These are phyloP conservation scores for Crocidura indochinensis DNA, from an alignment of 2,797 vertebrate genomes.

Conservation along the genomic window DNA sequence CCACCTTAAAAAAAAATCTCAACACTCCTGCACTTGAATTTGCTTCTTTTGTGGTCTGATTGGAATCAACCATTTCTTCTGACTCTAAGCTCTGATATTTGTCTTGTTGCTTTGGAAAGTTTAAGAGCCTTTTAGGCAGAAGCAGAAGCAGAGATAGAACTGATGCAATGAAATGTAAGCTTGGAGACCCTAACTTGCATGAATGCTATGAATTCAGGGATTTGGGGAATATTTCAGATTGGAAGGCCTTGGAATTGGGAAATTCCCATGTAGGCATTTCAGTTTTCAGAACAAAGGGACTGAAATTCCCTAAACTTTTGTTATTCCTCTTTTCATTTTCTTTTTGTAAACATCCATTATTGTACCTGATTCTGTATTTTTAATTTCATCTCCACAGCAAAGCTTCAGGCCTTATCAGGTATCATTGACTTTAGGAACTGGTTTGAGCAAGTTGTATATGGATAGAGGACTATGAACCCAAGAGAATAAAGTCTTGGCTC, in stretches of 20 bases:
- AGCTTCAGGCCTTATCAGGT: not conserved
- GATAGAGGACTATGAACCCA: not conserved
- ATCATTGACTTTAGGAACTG: not conserved
- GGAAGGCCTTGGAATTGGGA: not conserved
- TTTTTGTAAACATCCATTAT: conserved; percentile 12
- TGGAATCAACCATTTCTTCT: not conserved
- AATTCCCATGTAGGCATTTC: conserved; percentile 6
- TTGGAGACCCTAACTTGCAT: not conserved
- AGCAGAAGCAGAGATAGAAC: not conserved
- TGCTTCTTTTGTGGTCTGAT: not conserved
- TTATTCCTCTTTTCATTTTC: conserved; percentile 37
- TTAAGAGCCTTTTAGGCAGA: not conserved
- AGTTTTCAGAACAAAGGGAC: conserved; percentile 27
- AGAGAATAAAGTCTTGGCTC: not conserved
- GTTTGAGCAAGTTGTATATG: not conserved
- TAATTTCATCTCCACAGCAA: conserved; percentile 1
- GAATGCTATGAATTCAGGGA: not conserved
- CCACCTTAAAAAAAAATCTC: not conserved
- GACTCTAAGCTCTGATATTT: not conserved
- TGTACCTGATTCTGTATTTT: conserved; percentile 16
- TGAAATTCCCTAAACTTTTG: conserved; percentile 5
- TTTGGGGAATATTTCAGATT: not conserved
- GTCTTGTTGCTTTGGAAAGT: conserved; percentile 13
- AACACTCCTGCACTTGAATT: not conserved
- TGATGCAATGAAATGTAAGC: not conserved